phyloP scores from a whole-genome alignment of 1,140 invertebrate species.

The Ctenoplectra terminalis region DNA sequence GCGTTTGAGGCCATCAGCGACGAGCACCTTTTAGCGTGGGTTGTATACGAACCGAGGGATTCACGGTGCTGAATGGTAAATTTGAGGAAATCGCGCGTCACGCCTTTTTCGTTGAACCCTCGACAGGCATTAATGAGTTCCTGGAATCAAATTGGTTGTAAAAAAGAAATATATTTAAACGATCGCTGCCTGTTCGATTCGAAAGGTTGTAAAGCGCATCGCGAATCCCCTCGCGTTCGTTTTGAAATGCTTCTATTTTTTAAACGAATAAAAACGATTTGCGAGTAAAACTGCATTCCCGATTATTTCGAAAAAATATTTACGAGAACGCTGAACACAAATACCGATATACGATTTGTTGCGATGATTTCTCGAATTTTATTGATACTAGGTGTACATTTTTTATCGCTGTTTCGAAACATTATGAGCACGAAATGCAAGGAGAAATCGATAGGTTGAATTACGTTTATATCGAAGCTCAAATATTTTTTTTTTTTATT shows the following conservation, averaged over 20 bases:
- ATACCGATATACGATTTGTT: conserved; percentile 22
- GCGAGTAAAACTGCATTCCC: not conserved
- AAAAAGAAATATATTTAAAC: conserved; percentile 9
- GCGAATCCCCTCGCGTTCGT: conserved; percentile 6
- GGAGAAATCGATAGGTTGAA: not conserved
- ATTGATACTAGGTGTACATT: conserved; percentile 6
- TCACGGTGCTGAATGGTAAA: conserved; percentile 4
- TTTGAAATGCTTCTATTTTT: conserved; percentile 17
- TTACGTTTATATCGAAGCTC: not conserved
- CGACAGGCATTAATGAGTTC: conserved; percentile 41
- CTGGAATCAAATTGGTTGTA: conserved; percentile 34
- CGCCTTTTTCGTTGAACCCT: conserved; percentile 15
- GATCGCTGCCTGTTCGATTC: conserved; percentile 7
- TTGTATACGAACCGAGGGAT: conserved; percentile 23
- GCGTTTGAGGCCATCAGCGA: conserved; percentile 22
- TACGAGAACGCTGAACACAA: conserved; percentile 10
- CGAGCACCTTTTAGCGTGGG: conserved; percentile 19
- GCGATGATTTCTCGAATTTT: conserved; percentile 22
- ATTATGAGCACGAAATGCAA: conserved; percentile 5
- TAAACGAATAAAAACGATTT: not conserved
- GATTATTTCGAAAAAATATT: conserved; percentile 16
- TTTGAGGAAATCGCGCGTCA: conserved; percentile 37
- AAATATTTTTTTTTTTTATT: conserved; percentile 1
- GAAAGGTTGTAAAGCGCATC: not conserved
- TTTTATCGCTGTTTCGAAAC: conserved; percentile 6